These are phyloP conservation scores for Rhipidura dahli DNA, from an alignment of 2,113 vertebrate genomes.

Conservation along the genomic window DNA sequence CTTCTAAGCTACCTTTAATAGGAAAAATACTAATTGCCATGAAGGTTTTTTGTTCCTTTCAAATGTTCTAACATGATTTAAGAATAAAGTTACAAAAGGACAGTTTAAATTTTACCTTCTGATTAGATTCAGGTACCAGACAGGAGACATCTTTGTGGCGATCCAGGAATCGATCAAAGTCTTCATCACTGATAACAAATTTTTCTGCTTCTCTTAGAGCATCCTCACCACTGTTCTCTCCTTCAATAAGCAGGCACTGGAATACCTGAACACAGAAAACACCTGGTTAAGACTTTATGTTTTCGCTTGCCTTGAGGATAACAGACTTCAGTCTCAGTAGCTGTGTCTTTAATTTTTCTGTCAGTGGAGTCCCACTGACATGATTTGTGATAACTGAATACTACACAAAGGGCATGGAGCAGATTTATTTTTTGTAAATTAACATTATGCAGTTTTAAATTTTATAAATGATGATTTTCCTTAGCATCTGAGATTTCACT, in stretches of 20 bases:
- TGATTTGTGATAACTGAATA: background rate
- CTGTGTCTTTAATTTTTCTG: background rate
- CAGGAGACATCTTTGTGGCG: conserved; percentile 81
- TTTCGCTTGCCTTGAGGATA: background rate
- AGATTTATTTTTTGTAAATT: background rate
- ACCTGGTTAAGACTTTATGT: background rate
- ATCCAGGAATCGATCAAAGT: conserved; percentile 85
- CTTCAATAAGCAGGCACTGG: conserved; percentile 91
- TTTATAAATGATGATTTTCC: background rate
- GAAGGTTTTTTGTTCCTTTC: background rate
- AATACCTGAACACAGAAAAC: conserved; percentile 78
- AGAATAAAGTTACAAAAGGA: background rate
- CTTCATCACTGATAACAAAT: conserved; percentile 83
- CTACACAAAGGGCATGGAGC: background rate
- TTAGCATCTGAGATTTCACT: background rate
- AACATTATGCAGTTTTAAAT: background rate
- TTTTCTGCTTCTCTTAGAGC: conserved; percentile 86
- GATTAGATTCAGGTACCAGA: conserved; percentile 91
- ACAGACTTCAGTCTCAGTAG: background rate
- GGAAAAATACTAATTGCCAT: background rate
- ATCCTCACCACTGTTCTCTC: conserved; percentile 86
- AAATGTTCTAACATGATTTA: background rate
- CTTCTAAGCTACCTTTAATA: background rate
- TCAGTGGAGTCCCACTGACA: background rate
- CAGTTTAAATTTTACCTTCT: conserved; percentile 79